Conservation (phyloP, 1,140 invertebrate species). For the Drosophila nebulosa region DNA sequence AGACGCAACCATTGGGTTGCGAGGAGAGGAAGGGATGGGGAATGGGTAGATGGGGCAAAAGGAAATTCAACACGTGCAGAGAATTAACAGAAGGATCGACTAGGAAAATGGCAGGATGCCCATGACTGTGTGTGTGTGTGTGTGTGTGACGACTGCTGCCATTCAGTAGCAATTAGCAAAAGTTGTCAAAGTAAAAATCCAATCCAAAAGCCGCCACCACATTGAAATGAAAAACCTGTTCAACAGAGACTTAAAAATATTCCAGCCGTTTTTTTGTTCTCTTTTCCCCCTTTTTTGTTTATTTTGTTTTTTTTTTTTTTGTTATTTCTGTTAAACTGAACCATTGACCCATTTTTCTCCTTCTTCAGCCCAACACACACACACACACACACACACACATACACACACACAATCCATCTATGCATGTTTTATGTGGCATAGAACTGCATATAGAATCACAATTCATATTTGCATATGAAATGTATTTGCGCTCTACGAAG, state of each 20-base stretch:
- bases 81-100: constrained; percentile 45
- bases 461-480: constrained; percentile 75
- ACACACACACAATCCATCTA: constrained; percentile 6
- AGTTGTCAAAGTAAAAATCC: constrained; percentile 29
- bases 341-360: constrained; percentile 6
- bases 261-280: too few species aligned
- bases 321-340: not conserved
- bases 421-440: constrained; percentile 48
- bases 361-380: not conserved
- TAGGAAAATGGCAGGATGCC: not conserved
- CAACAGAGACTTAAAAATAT: not conserved
- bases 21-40: too few species aligned
- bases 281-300: not conserved
- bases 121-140: not conserved
- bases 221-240: not conserved
- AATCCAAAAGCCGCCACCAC: not conserved
- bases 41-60: not conserved
- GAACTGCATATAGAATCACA: constrained; percentile 65
- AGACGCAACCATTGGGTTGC: too few species aligned
- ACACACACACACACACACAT: too few species aligned
- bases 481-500: constrained; percentile 74
- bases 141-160: constrained; percentile 24
- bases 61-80: constrained; percentile 55
- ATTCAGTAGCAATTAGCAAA: constrained; percentile 64
- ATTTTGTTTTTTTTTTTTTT: constrained; percentile 1